phyloP scores from a whole-genome alignment of 2,888 invertebrate genomes.

The Melanophora roralis region DNA sequence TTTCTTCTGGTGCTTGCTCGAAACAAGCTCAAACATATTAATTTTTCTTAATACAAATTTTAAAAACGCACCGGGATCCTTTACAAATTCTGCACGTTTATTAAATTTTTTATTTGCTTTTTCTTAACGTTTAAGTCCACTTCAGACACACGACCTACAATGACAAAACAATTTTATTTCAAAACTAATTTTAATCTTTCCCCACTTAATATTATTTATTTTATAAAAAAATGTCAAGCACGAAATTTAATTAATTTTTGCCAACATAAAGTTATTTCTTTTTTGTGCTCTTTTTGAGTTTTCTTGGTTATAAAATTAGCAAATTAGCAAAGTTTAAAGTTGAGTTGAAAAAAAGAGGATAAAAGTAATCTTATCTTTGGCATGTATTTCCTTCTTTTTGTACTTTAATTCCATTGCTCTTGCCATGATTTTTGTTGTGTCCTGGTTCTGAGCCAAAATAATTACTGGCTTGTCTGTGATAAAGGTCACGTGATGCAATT shows the following conservation, averaged over 20 bases:
- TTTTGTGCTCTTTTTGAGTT: neutral
- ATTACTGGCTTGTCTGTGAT: conserved; percentile 54
- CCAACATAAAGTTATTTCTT: conserved; percentile 22
- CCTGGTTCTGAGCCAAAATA: conserved; percentile 39
- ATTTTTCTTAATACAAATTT: too few species aligned
- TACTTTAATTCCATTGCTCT: conserved; percentile 1
- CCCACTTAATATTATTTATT: neutral
- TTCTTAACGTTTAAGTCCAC: neutral
- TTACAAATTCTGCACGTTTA: too few species aligned
- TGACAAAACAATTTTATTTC: conserved; percentile 4
- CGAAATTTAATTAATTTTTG: conserved; percentile 62
- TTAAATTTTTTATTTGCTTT: too few species aligned
- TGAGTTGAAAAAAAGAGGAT: conserved; percentile 16
- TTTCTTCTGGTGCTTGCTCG: too few species aligned
- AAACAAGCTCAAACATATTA: too few species aligned
- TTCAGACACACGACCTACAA: neutral
- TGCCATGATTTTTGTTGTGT: conserved; percentile 23
- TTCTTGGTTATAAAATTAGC: conserved; percentile 14
- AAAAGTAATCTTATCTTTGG: neutral
- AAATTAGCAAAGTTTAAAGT: conserved; percentile 57
- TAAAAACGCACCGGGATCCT: too few species aligned
- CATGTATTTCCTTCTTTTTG: neutral
- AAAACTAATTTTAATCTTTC: conserved; percentile 15
- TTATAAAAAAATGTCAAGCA: conserved; percentile 42
- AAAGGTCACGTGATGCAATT: conserved; percentile 61